Evolutionary conservation across 92 coral and sea anemone genomes (phyloP).

Genomic region (Phymanthus crucifer): DNA sequence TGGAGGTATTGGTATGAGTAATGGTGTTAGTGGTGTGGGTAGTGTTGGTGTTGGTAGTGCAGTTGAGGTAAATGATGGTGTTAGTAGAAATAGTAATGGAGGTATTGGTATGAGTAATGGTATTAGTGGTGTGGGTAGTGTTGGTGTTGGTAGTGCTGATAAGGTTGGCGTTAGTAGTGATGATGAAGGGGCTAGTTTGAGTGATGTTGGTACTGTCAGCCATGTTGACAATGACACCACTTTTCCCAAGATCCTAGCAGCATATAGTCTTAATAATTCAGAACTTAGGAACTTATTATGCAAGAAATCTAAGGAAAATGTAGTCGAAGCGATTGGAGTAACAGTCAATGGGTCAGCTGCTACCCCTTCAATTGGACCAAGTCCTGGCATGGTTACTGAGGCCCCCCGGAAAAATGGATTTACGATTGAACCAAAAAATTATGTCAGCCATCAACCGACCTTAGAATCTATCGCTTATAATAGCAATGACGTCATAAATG

Average conservation of each 20-base stretch:
- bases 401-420: neutral
- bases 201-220: neutral
- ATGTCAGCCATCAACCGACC: neutral
- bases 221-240: neutral
- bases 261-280: constrained; percentile 15
- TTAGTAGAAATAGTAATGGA: too few species aligned
- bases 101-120: too few species aligned
- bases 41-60: too few species aligned
- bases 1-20: too few species aligned
- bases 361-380: neutral
- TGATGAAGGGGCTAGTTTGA: too few species aligned
- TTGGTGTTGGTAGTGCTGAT: too few species aligned
- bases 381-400: constrained; percentile 3
- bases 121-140: too few species aligned
- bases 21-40: too few species aligned
- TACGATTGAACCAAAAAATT: neutral
- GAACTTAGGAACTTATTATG: neutral
- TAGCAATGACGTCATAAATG: constrained; percentile 32
- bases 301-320: constrained; percentile 7
- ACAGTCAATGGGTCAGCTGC: neutral
- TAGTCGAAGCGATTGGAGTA: neutral
- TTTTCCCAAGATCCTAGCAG: constrained; percentile 31
- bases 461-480: neutral
- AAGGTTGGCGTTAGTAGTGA: too few species aligned
- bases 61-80: too few species aligned